These are phyloP conservation scores for Kryptopterus vitreolus DNA, from an alignment of 2,797 vertebrate genomes.

Conservation along the genomic window DNA sequence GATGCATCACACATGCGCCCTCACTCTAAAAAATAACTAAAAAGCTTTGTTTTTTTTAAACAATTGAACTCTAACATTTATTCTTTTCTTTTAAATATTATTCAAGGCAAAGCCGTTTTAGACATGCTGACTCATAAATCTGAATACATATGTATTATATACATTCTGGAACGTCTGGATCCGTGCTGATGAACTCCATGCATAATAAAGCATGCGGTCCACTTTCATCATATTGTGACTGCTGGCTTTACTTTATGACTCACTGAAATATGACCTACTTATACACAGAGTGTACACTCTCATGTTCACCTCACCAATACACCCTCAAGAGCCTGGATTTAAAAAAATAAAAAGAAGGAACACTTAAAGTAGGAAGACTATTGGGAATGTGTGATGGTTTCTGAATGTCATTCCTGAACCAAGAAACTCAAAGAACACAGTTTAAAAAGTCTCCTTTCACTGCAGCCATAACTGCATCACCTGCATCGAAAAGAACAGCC, in stretches of 20 bases:
- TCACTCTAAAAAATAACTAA: no score
- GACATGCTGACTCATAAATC: neutral
- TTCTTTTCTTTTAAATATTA: no score
- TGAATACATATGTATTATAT: neutral
- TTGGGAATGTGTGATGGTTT: neutral
- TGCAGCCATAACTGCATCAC: no score
- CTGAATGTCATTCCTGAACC: no score
- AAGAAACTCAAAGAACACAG: no score
- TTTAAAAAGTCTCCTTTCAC: no score
- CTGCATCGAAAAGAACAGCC: no score
- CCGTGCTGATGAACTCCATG: neutral
- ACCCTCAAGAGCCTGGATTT: neutral
- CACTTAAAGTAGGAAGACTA: neutral
- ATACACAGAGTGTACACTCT: neutral
- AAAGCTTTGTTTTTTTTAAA: no score
- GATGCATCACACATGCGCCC: no score
- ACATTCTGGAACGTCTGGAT: conserved; percentile 17
- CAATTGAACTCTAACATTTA: no score
- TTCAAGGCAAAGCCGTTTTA: no score
- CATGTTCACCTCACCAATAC: neutral
- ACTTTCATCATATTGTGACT: neutral
- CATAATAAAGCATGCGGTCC: conserved; percentile 13
- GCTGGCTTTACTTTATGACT: neutral
- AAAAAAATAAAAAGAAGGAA: no score
- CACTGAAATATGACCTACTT: neutral